Conservation (phyloP, 2,888 invertebrate genomes). For the Abrostola triplasia region DNA sequence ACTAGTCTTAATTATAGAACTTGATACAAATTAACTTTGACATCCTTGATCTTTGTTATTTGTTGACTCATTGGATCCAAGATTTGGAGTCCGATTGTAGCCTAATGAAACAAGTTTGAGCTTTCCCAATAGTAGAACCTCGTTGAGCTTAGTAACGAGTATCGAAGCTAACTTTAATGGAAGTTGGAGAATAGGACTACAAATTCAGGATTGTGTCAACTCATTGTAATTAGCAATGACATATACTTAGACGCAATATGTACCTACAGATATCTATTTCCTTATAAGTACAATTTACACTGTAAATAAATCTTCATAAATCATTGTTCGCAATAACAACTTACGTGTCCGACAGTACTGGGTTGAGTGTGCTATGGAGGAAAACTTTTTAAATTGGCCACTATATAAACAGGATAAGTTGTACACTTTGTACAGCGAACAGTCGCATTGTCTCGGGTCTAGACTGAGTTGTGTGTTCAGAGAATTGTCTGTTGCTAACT, state of each 20-base stretch:
- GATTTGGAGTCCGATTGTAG: conserved; percentile 44
- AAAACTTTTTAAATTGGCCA: conserved; percentile 39
- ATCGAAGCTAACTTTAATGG: conserved; percentile 21
- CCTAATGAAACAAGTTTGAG: conserved; percentile 24
- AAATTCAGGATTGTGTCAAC: conserved; percentile 13
- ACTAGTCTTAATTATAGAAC: conserved; percentile 41
- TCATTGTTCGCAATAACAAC: neutral
- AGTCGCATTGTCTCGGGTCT: conserved; percentile 33
- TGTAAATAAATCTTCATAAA: conserved; percentile 22
- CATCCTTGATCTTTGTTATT: conserved; percentile 50
- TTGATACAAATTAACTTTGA: conserved; percentile 39
- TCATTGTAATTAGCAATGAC: conserved; percentile 39
- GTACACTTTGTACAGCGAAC: conserved; percentile 12
- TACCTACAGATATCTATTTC: conserved; percentile 21
- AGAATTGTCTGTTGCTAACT: conserved; percentile 16
- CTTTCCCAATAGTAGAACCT: conserved; percentile 39
- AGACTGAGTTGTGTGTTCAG: conserved; percentile 30
- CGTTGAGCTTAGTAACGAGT: neutral
- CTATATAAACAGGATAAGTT: conserved; percentile 43
- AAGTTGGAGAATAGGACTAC: conserved; percentile 16
- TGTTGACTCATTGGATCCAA: conserved; percentile 47
- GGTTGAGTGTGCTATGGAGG: conserved; percentile 19
- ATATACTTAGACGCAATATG: conserved; percentile 7
- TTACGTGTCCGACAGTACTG: conserved; percentile 27
- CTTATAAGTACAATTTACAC: conserved; percentile 25